Evolutionary conservation across 2,888 invertebrate genomes (phyloP), one percentile per base, ranked within the genome.

Genomic region (Cecidostiba fungosa): DNA sequence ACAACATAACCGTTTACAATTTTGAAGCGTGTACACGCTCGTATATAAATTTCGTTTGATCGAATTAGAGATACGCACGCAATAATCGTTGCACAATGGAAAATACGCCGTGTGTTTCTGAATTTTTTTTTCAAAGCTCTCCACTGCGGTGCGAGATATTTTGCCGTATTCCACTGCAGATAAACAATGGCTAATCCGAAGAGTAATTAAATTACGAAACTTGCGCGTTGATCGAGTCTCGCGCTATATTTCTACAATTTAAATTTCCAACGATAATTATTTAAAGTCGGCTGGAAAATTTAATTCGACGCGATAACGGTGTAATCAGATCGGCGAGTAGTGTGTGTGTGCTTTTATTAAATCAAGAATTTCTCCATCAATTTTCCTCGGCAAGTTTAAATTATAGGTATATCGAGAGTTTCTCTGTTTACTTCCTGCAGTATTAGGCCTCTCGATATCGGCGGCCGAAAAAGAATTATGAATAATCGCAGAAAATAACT

Each of bases 401-500:
- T 77, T 26, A 32, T 70, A n/a, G n/a, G n/a, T n/a, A 54, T 8
- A 19, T 50, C 36, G 59, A 77, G 12, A 72, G 59, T 77, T 83
- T 59, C 47, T 72, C 39, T 50, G 39, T 47, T 29, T 72, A 54
- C 77, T 78, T 82, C 77, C 54, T 77, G 70, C 36, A 26, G 23
- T 23, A 59, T 26, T 14, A 26, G n/a, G 29, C 19, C 12, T 19
- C 39, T 10, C 36, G 23, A n/a, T 39, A 59, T 26, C 59, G 76
- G 54, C 23, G 50, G 3, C 26, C 26, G 36, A 69, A 77, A 77
- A 77, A 59, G 26, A 32, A 26, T 82, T 76, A 76, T 85, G 80
- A 77, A 70, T 81, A 85, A 85, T 85, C 70, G 70, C 59, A 72
- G 70, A 70, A 85, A 77, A 81, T 72, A 54, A 39, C 12, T 73